Base-by-base conservation (phyloP, 2,888 invertebrate species). In the Agrotis segetum region DNA sequence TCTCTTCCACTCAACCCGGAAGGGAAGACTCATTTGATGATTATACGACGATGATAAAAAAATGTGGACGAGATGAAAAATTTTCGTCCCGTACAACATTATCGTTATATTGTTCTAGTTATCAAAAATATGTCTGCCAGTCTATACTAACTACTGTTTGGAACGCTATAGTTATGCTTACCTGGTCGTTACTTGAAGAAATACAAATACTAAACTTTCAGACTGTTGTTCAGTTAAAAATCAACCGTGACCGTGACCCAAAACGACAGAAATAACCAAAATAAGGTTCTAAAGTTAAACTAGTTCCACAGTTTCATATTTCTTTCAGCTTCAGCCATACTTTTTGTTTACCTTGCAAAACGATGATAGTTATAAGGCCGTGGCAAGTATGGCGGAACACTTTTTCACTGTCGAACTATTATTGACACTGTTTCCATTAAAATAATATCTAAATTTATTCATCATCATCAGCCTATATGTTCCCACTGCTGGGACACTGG, bases 231-330 rank as follows among this genome's bases (percentile, higher is more conserved):
- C 7, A 64, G 50, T 21, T 64, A 49, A 75, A 74, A 66, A 56
- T 44, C 50, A 49, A 59, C 50, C 40, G 44, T 11, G 64, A 11
- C 72, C 77, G 19, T 78, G 82, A 78, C 77, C 77, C 52, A 66
- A 58, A 81, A 62, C 59, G 13, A 47, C 50, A 44, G 34, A 68
- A 68, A 77, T 65, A 81, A 46, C 69, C 44, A 13, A 77, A 82
- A 77, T 77, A 50, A 50, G 21, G 40, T 77, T 3, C n/a, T 46
- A 53, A 78, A 64, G 70, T 3, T 46, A 53, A 71, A 64, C 14
- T 79, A 60, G 13, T 50, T 64, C 7, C 44, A 79, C 67, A 19
- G 13, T 67, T 60, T 62, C 56, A 71, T 66, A 53, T 68, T 79
- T 19, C 9, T 56, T 67, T 60, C 62, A 67, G 52, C 29, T 34